phyloP scores from a whole-genome alignment of 2,888 invertebrate species.

The Hydraecia micacea region DNA sequence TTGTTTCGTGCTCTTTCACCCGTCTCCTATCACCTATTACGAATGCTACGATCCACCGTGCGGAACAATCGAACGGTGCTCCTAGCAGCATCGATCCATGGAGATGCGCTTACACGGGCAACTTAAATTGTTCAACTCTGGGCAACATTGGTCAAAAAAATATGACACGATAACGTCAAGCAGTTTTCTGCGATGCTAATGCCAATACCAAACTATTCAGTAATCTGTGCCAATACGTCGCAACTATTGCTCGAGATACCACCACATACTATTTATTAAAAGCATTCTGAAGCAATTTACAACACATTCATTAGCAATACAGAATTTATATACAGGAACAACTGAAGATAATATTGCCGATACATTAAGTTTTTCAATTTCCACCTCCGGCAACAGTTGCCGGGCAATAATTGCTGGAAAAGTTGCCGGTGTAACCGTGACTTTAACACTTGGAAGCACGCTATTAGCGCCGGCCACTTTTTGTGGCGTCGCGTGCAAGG shows the following conservation, averaged over 20 bases:
- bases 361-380: neutral
- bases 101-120: constrained; percentile 21
- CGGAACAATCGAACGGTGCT: constrained; percentile 76
- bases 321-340: neutral
- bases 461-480: constrained; percentile 59
- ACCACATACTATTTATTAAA: neutral
- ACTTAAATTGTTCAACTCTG: neutral
- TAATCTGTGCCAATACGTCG: neutral
- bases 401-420: neutral
- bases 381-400: constrained; percentile 6
- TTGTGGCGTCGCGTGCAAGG: constrained; percentile 63
- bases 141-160: neutral
- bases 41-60: constrained; percentile 66
- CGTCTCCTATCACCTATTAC: constrained; percentile 55
- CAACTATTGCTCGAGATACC: neutral
- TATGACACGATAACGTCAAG: neutral
- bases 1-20: constrained; percentile 56
- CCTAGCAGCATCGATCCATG: constrained; percentile 72
- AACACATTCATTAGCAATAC: neutral
- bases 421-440: constrained; percentile 20
- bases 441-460: constrained; percentile 60
- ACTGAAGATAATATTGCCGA: neutral
- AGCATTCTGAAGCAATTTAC: neutral
- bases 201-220: no score
- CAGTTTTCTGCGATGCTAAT: neutral